Evolutionary conservation across 2,113 vertebrate species (phyloP), one percentile per base, ranked within the genome.

Genomic region (Macrotis lagotis): DNA sequence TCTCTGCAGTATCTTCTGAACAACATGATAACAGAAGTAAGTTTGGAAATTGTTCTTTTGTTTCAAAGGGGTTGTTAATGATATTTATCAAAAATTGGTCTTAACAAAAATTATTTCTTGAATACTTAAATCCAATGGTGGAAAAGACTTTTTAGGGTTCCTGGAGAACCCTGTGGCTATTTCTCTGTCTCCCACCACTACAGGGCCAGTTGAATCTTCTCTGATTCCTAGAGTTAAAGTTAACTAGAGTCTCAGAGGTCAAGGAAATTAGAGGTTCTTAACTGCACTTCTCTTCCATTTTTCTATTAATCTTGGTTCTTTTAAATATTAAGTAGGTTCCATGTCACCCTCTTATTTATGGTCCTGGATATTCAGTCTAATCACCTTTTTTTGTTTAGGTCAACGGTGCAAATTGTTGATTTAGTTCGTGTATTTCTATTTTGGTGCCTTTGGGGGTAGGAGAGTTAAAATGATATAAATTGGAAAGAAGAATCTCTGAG

Each of bases 1-100:
- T 97, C 99, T 0, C 96, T 99, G 22, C 95, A 94, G 88, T 98
- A 99, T 93, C 98, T 99, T 28, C 98, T 98, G 24, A 96, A 92
- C 91, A 99, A 98, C 98, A 99, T 99, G 98, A 74, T 59, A 7
- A 26, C 93, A 4, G 96, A 98, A 0, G 97, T 99, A 96, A 93
- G 98, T 97, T 22, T 0, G 8, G 0, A 7, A 2, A 0, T 5
- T 2, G 37, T 44, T 3, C 19, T 24, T 83, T 83, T 83, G 66
- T 44, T 83, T 83, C 66, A 22, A 44, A 22, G 66, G 16, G 37
- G 14, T 22, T 74, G n/a, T 74, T 74, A 74, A 74, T 44, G 19
- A n/a, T 44, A 44, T 44, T 74, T 74, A 74, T n/a, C 59, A 44
- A 74, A 74, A 8, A 37, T 25, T 25, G 5, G 3, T 44, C 1